Conservation (phyloP, 2,113 vertebrate genomes). For the Corythaixoides concolor region DNA sequence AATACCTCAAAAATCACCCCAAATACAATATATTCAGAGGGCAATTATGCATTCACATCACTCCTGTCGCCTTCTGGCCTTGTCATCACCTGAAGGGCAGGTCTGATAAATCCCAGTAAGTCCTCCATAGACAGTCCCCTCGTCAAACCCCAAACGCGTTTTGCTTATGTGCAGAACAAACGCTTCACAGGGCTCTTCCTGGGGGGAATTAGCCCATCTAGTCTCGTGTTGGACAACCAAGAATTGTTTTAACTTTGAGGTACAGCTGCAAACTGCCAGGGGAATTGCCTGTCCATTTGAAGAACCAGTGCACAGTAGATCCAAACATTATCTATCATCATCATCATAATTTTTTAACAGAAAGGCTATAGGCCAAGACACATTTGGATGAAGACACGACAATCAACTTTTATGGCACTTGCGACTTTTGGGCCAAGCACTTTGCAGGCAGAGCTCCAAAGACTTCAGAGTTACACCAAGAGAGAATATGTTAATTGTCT, state of each 20-base stretch:
- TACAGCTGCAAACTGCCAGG: background rate
- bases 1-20: background rate
- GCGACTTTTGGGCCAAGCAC: background rate
- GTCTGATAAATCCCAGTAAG: background rate
- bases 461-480: conserved; percentile 2
- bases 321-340: background rate
- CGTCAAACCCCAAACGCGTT: background rate
- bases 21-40: background rate
- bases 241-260: background rate
- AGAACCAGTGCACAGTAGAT: background rate
- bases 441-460: conserved; percentile 32
- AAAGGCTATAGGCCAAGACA: background rate
- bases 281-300: background rate
- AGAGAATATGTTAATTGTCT: conserved; percentile 31
- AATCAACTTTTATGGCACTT: background rate
- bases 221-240: background rate
- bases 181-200: background rate
- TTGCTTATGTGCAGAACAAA: background rate
- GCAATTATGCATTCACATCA: background rate
- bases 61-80: background rate
- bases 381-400: background rate
- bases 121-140: accelerated
- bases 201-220: background rate
- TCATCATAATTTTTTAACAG: background rate
- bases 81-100: background rate